Base-by-base conservation (phyloP, 2,113 vertebrate species). In the Lepidiolamprologus cunningtoni region DNA sequence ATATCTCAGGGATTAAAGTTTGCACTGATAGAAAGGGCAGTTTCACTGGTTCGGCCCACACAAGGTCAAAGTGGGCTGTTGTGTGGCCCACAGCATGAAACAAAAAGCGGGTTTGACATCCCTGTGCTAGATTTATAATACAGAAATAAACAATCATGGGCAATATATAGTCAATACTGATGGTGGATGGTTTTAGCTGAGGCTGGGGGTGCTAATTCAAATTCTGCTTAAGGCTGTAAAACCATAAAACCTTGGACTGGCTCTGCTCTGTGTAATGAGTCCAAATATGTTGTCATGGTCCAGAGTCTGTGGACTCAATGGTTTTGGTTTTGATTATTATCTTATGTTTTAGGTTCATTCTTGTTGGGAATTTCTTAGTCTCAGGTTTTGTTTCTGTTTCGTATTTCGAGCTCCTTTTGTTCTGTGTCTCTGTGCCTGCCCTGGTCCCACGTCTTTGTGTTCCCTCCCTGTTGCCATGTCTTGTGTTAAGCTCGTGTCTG, bases 271-370 rank as follows among this genome's bases (percentile, higher is more conserved):
- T 28, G 4, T 19, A 11, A 12, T 26, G 21, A 73, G 4, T 31
- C 26, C 16, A 50, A 50, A 19, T n/a, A 8, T 61, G 8, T 6
- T 78, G 42, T 16, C 40, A 57, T 26, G 0, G 12, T 55, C 54
- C 54, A 0, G 54, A 55, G 19, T 53, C 52, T 53, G 52, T 21
- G 52, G 4, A 57, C 54, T 57, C 21, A 1, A 0, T 26, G 54
- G 54, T 57, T 55, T 55, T 55, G 53, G 21, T 55, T 57, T 57
- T 57, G 54, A 2, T 57, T 57, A 57, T 26, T 3, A 57, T 57
- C 1, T 57, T 57, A 14, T 57, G 21, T 55, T 13, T 55, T 26
- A 55, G 54, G 7, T 58, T 58, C 57, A 58, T 31, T 58, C 57
- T 58, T 58, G 3, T 58, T 58, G 26, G 57, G 57, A 58, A 58